Base-by-base conservation (phyloP, 2,888 invertebrate genomes). In the Dryomyza anilis region DNA sequence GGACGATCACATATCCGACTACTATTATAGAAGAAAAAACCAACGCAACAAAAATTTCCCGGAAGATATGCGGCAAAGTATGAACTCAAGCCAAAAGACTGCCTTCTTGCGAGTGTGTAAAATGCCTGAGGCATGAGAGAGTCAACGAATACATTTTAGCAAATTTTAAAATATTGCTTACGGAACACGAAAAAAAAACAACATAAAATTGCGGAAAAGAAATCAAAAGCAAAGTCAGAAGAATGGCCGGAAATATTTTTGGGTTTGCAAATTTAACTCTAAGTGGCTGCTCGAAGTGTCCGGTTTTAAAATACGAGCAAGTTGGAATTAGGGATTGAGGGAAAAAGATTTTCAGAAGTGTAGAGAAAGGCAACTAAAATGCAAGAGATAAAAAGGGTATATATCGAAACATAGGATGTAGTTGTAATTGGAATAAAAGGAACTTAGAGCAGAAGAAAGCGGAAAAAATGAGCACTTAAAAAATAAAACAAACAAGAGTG, bases 221-320 rank as follows among this genome's bases (percentile, higher is more conserved):
- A 39, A 2, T 12, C 23, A 48, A 23, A 23, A 48, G 23, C 21
- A 16, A 7, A 19, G 23, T 14, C 23, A 25, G 3, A 12, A 19
- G 30, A 14, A 55, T 55, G 33, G 23, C 30, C 33, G 55, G 55
- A 55, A 55, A 55, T 33, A 55, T 19, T 55, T 55, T 55, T 33
- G 55, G 14, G 55, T 36, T 55, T 55, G 55, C 33, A 36, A 55
- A 55, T 33, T 55, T 55, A 23, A 19, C 33, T 58, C 58, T 45
- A 16, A 43, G 30, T 21, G 50, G 30, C 50, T 46, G 25, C 36
- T 21, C 50, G 19, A 39, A 59, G 30, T 25, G 46, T 48, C 50
- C 36, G 33, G 14, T 33, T 50, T 50, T 36, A 60, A 60, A 60
- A 36, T 60, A 60, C 60, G 60, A 60, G 36, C 59, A 16, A 46